These are phyloP conservation scores for Drosophila merina DNA, from an alignment of 2,888 invertebrate species.

Conservation along the genomic window DNA sequence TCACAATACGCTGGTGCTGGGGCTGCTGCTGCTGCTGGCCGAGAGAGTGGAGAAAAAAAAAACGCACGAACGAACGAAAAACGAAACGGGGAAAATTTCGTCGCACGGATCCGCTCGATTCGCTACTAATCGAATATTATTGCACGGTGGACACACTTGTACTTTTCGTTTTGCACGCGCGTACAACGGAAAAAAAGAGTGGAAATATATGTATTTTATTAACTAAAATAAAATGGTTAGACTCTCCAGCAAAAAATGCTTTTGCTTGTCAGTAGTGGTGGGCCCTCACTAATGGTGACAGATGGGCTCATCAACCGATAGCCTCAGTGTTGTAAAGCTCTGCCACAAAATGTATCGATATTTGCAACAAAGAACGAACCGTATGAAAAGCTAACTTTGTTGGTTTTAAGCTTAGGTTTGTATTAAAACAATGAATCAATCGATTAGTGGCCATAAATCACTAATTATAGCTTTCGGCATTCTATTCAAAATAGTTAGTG, in stretches of 20 bases:
- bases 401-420: neutral
- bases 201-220: constrained; percentile 74
- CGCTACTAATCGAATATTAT: constrained; percentile 30
- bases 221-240: constrained; percentile 78
- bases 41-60: constrained; percentile 56
- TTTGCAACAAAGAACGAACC: neutral
- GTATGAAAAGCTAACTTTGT: too few relatives aligned
- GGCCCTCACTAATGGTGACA: constrained; percentile 1
- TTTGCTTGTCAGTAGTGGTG: constrained; percentile 51
- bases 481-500: too few relatives aligned
- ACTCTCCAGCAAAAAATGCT: constrained; percentile 66
- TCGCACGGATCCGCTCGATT: constrained; percentile 47
- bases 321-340: neutral
- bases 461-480: too few relatives aligned
- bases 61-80: constrained; percentile 20
- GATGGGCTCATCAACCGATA: neutral
- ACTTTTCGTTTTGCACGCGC: constrained; percentile 48
- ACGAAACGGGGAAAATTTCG: constrained; percentile 58
- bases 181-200: constrained; percentile 68
- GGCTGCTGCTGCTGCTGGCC: constrained; percentile 18
- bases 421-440: neutral
- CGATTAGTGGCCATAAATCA: neutral
- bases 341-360: constrained; percentile 4
- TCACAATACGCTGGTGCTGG: constrained; percentile 1
- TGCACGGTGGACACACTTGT: constrained; percentile 43